Percentiles rank a stretch among this genome's conserved stretches.
phyloP scores from a whole-genome alignment of 2,113 vertebrate genomes.

The Calypte anna region DNA sequence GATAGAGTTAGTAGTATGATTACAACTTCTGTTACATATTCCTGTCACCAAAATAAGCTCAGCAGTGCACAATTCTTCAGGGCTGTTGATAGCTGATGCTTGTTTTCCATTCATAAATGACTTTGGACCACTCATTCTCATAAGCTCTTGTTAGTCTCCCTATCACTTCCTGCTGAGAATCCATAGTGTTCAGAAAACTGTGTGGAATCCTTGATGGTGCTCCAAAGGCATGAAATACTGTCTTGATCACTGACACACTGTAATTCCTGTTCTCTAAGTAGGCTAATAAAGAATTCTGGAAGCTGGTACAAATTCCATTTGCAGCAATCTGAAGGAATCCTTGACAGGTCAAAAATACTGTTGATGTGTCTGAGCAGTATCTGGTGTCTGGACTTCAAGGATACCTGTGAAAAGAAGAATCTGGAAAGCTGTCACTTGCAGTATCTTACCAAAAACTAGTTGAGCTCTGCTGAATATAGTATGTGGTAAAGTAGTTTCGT shows the following conservation, averaged over 20 bases:
- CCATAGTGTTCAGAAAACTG: not conserved
- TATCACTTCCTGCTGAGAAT: slow-evolving; percentile 5
- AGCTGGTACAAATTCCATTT: not conserved
- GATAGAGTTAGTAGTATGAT: not conserved
- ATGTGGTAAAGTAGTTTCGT: not conserved
- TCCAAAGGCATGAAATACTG: not conserved
- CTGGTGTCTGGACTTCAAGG: not conserved
- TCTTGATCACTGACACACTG: not conserved
- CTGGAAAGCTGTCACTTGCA: not conserved
- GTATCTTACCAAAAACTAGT: not conserved
- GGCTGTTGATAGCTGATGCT: not conserved
- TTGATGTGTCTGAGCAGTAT: not conserved
- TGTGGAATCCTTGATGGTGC: not conserved
- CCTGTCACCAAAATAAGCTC: not conserved
- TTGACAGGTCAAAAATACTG: not conserved
- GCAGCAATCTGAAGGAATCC: not conserved
- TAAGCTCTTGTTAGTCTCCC: not conserved
- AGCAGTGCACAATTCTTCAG: not conserved
- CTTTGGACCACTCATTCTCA: not conserved
- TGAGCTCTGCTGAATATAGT: not conserved
- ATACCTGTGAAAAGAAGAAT: not conserved
- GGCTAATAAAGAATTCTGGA: not conserved
- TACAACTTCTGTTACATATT: not conserved
- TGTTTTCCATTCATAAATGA: not conserved
- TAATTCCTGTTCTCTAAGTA: not conserved